Evolutionary conservation across 2,888 invertebrate genomes (phyloP).

Genomic region (Torymus aiolomorphi): DNA sequence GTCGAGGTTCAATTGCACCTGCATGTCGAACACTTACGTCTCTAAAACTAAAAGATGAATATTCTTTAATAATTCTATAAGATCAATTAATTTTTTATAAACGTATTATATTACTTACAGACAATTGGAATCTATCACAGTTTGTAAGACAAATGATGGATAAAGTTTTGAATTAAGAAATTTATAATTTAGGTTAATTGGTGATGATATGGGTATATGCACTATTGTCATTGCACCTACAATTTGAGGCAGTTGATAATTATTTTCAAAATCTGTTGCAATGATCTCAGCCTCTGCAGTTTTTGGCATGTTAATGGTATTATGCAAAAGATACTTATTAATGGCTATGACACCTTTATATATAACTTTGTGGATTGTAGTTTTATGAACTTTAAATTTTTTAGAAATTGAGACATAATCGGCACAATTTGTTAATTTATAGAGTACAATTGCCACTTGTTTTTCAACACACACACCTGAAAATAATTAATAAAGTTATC

Average conservation of each 20-base stretch:
- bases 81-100: constrained; percentile 1
- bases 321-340: constrained; percentile 61
- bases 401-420: constrained; percentile 59
- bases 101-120: constrained; percentile 55
- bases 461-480: constrained; percentile 61
- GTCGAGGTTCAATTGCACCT: constrained; percentile 50
- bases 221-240: constrained; percentile 65
- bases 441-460: constrained; percentile 60
- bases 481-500: constrained; percentile 38
- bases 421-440: constrained; percentile 58
- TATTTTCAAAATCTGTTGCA: constrained; percentile 61
- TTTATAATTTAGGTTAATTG: constrained; percentile 52
- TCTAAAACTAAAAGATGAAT: constrained; percentile 54
- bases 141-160: constrained; percentile 61
- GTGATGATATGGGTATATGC: constrained; percentile 60
- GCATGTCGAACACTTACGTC: constrained; percentile 60
- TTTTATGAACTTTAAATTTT: constrained; percentile 62
- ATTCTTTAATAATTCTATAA: background rate
- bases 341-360: constrained; percentile 63
- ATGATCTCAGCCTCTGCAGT: constrained; percentile 60
- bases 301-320: constrained; percentile 63
- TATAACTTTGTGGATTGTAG: constrained; percentile 62
- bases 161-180: constrained; percentile 61
- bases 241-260: constrained; percentile 64
- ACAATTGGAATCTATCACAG: constrained; percentile 61